A percentile compares a stretch with the other conserved stretches of the same genome.
These are phyloP conservation scores for Trididemnum miniatum DNA, from an alignment of 23 tunicate genomes.

Conservation along the genomic window DNA sequence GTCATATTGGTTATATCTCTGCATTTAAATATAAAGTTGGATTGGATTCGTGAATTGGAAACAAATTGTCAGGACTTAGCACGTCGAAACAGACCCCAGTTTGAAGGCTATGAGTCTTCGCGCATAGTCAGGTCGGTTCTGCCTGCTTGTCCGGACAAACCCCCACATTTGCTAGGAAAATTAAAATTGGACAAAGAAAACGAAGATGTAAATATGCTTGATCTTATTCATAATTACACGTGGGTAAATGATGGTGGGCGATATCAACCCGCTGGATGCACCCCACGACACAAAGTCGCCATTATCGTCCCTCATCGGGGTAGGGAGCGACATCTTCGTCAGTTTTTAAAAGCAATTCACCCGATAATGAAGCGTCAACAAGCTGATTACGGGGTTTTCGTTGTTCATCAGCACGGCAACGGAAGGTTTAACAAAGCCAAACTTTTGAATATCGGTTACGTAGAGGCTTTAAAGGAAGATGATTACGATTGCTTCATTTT, in stretches of 20 bases:
- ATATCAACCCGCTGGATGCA: conserved; percentile 53
- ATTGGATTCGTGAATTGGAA: conserved; percentile 76
- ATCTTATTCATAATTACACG: conserved; percentile 23
- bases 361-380: conserved; percentile 85
- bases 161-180: conserved; percentile 53
- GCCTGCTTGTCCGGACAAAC: conserved; percentile 63
- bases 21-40: conserved; percentile 70
- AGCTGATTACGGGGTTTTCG: conserved; percentile 71
- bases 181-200: conserved; percentile 35
- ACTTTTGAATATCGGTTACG: conserved; percentile 76
- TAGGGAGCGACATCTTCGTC: conserved; percentile 67
- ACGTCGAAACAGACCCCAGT: not conserved
- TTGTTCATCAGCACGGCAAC: conserved; percentile 68
- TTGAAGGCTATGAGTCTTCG: not conserved
- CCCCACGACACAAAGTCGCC: conserved; percentile 68
- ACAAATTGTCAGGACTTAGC: conserved; percentile 49
- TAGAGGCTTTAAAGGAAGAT: conserved; percentile 61
- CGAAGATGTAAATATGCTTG: conserved; percentile 29
- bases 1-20: conserved; percentile 65
- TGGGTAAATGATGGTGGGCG: conserved; percentile 55
- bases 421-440: conserved; percentile 85
- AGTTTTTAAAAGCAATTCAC: conserved; percentile 59
- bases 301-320: conserved; percentile 84
- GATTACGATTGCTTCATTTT: conserved; percentile 87
- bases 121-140: conserved; percentile 7